Conservation (phyloP, 2,113 vertebrate species). For the Harpagus bidentatus region DNA sequence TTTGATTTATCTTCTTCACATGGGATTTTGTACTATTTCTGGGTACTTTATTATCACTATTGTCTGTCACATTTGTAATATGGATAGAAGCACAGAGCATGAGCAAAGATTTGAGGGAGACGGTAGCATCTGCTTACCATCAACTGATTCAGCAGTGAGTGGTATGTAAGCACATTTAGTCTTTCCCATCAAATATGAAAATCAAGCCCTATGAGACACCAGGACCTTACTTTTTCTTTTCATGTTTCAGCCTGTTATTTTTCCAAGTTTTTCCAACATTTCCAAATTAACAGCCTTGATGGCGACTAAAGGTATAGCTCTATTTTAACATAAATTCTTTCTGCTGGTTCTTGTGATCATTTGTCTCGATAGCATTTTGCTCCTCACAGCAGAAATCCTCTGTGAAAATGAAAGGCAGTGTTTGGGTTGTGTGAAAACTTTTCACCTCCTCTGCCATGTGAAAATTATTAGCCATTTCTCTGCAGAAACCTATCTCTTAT, state of each 20-base stretch:
- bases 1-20: conserved; percentile 45
- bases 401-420: not conserved
- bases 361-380: not conserved
- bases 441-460: not conserved
- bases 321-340: not conserved
- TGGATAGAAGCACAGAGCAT: not conserved
- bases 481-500: not conserved
- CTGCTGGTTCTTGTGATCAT: not conserved
- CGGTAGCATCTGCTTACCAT: conserved; percentile 15
- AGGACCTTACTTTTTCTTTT: not conserved
- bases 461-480: not conserved
- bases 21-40: conserved; percentile 42
- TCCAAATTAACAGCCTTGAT: not conserved
- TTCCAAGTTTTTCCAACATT: not conserved
- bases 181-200: not conserved
- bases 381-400: not conserved
- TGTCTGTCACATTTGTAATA: conserved; percentile 8
- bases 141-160: not conserved
- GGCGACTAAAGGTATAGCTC: not conserved
- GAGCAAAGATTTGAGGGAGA: not conserved
- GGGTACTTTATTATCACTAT: conserved; percentile 26
- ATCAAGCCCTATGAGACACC: not conserved
- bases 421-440: not conserved
- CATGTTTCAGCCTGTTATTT: not conserved
- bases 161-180: not conserved